Base-by-base conservation (phyloP, 2,888 invertebrate genomes). In the Harpalus rufipes region DNA sequence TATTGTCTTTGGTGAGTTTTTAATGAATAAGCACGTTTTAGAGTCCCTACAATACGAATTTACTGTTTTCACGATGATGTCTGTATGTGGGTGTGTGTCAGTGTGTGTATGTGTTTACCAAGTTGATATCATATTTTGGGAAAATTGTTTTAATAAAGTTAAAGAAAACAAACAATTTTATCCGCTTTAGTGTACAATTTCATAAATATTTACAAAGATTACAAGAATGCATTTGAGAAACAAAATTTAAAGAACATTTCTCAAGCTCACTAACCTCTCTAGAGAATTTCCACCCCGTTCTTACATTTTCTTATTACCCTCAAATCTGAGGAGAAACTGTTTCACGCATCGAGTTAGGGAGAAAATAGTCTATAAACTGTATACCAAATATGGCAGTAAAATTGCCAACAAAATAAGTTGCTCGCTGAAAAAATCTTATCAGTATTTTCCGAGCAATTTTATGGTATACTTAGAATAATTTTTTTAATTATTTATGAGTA, bases 361-460 rank as follows among this genome's bases (percentile, higher is more conserved):
- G 41, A 44, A 74, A 74, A 74, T 51, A 44, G 72, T 74, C 41
- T 74, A 74, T 74, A 74, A 74, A 74, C 16, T 41, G n/a, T 68
- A 5, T 18, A 32, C 16, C n/a, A 59, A 59, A 59, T 59, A 14
- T 59, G 59, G 32, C 18, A n/a, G 59, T 21, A 21, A 25, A 21
- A 7, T 18, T 63, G 4, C 5, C 32, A 1, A 18, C 10, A 21
- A 63, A 21, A 21, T 21, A 12, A 7, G 21, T 25, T 63, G 7
- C 63, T 25, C 2, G 59, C 14, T 21, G 2, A 8, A 18, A 18
- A 18, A 21, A 25, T 63, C 63, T 63, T 63, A 63, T 63, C 63
- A 61, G 21, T 12, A 59, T 14, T 59, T 59, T 8, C 59, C 59
- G 18, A 59, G 18, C 7, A 18, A 59, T 18, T 59, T 59, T 59